These are phyloP conservation scores for Aphaenogaster rudis DNA, from an alignment of 1,140 invertebrate species.

Conservation along the genomic window DNA sequence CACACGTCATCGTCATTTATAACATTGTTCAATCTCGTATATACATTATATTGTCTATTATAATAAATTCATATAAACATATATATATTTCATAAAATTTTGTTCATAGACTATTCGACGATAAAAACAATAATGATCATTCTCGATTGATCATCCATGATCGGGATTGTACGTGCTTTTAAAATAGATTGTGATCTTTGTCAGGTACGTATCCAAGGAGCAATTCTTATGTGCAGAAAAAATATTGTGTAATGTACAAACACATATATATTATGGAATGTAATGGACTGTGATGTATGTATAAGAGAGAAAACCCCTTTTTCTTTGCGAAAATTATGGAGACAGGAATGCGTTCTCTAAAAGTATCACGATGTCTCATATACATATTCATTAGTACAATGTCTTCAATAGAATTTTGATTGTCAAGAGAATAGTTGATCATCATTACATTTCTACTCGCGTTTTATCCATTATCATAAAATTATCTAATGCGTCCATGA, in stretches of 20 bases:
- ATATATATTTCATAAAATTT: constrained; percentile 38
- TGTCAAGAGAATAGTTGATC: constrained; percentile 31
- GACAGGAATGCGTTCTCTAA: constrained; percentile 1
- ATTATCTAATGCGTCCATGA: constrained; percentile 6
- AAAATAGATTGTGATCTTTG: constrained; percentile 22
- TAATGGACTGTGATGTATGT: not conserved
- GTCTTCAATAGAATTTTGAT: constrained; percentile 35
- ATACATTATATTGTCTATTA: constrained; percentile 20
- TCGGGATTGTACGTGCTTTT: not conserved
- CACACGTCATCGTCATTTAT: constrained; percentile 6
- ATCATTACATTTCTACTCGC: not conserved
- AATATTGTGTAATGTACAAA: constrained; percentile 9
- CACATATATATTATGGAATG: constrained; percentile 3
- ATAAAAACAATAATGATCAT: constrained; percentile 55
- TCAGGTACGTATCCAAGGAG: constrained; percentile 29
- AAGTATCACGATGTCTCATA: not conserved
- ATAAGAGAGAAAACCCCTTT: not conserved
- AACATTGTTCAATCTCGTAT: constrained; percentile 34
- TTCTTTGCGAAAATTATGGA: constrained; percentile 28
- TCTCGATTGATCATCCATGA: constrained; percentile 7
- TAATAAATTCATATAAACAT: constrained; percentile 9
- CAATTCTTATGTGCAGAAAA: constrained; percentile 9
- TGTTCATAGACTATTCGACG: constrained; percentile 34
- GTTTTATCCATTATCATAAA: constrained; percentile 1
- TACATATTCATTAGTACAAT: constrained; percentile 27